Evolutionary conservation across 2,113 vertebrate species (phyloP).

Genomic region (Tragulus kanchil): DNA sequence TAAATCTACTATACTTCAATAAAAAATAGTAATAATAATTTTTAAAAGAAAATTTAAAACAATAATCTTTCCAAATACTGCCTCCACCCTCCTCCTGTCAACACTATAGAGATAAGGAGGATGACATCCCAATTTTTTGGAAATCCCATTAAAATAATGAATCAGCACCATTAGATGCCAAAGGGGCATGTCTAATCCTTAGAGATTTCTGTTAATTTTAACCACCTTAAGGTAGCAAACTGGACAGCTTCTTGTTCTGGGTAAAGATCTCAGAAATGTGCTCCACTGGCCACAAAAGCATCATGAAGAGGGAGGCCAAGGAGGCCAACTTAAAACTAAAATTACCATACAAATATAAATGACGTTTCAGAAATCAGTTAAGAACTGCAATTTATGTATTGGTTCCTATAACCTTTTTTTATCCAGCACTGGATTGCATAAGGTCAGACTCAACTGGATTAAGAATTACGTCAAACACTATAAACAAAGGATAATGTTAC

Average conservation of each 20-base stretch:
- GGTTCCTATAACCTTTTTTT: background rate
- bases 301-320: background rate
- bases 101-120: background rate
- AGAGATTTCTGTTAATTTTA: slow-evolving; percentile 19
- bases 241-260: background rate
- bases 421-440: slow-evolving; percentile 15
- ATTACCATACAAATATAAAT: background rate
- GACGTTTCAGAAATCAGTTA: slow-evolving; percentile 31
- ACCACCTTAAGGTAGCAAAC: background rate
- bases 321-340: background rate
- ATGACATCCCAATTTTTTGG: background rate
- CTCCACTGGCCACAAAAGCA: slow-evolving; percentile 11
- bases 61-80: background rate
- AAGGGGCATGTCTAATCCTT: background rate
- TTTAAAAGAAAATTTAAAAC: background rate
- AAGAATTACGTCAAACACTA: background rate
- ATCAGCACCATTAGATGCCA: background rate
- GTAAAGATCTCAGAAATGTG: slow-evolving; percentile 36
- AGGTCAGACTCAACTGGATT: slow-evolving; percentile 22
- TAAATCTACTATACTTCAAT: background rate
- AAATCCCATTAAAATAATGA: background rate
- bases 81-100: background rate
- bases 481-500: slow-evolving; percentile 32
- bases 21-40: background rate
- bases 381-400: background rate